Evolutionary conservation across 2,797 vertebrate species (phyloP).

Genomic region (Tiaroga cobitis): DNA sequence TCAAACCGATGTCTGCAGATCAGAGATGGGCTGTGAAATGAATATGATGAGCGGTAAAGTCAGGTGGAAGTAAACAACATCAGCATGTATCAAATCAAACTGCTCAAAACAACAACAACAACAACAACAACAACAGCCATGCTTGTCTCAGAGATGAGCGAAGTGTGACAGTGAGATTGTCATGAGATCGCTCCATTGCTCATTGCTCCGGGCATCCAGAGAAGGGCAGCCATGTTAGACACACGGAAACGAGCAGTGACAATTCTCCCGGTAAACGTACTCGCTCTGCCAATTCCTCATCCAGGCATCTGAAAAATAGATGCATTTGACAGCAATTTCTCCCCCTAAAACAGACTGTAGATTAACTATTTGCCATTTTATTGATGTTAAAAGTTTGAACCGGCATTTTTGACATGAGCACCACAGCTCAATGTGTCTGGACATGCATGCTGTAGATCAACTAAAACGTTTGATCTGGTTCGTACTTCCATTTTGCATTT

Average conservation of each 20-base stretch:
- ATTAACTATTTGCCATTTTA: background rate
- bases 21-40: background rate
- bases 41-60: background rate
- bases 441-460: background rate
- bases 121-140: conserved; percentile 11
- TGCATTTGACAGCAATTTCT: background rate
- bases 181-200: conserved; percentile 27
- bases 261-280: conserved; percentile 9
- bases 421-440: background rate
- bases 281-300: background rate
- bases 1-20: background rate
- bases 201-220: conserved; percentile 8
- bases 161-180: conserved; percentile 34
- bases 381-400: background rate
- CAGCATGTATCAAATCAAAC: conserved; percentile 34
- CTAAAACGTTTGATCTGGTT: background rate
- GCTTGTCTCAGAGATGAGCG: conserved; percentile 16
- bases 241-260: conserved; percentile 31
- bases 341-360: background rate
- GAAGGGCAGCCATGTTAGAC: conserved; percentile 22
- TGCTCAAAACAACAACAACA: conserved; percentile 15
- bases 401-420: background rate
- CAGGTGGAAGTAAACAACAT: conserved; percentile 34
- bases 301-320: background rate
- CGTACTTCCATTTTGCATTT: background rate